These are phyloP conservation scores for Hypomesus transpacificus DNA, from an alignment of 2,113 vertebrate genomes.

Conservation along the genomic window DNA sequence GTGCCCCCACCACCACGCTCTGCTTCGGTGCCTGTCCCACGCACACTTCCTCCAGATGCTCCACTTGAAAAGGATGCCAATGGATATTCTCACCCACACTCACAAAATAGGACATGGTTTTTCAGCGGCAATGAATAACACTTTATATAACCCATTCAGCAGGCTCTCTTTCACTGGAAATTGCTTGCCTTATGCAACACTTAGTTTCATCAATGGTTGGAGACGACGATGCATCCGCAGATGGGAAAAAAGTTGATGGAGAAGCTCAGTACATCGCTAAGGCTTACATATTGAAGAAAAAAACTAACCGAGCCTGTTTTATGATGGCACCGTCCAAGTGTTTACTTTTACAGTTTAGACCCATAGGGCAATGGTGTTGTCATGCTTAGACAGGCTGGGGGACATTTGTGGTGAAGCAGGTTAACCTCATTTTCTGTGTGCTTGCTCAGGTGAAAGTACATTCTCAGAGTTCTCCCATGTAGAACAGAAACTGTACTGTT, in stretches of 20 bases:
- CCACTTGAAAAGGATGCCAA: slow-evolving; percentile 10
- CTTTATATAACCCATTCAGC: slow-evolving; percentile 32
- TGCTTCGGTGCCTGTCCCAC: slow-evolving; percentile 3
- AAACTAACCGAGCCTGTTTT: too few relatives aligned
- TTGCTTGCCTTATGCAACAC: slow-evolving; percentile 9
- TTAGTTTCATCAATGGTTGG: slow-evolving; percentile 5
- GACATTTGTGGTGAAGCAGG: too few relatives aligned
- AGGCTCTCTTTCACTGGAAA: slow-evolving; percentile 18
- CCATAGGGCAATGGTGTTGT: too few relatives aligned
- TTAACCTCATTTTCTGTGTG: too few relatives aligned
- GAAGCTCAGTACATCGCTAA: neutral
- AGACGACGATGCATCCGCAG: neutral
- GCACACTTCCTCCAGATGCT: slow-evolving; percentile 1
- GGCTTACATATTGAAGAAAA: too few relatives aligned
- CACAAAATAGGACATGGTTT: slow-evolving; percentile 13
- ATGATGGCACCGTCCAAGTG: too few relatives aligned
- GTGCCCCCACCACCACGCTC: slow-evolving; percentile 4
- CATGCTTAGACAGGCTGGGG: too few relatives aligned
- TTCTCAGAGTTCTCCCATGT: too few relatives aligned
- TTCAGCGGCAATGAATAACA: slow-evolving; percentile 18
- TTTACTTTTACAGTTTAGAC: too few relatives aligned
- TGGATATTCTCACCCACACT: slow-evolving; percentile 24
- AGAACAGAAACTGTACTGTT: too few relatives aligned
- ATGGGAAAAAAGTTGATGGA: neutral
- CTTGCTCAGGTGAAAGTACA: too few relatives aligned